A percentile compares a stretch with the other conserved stretches of the same genome.
phyloP scores from a whole-genome alignment of 2,888 invertebrate genomes.

The Pteria penguin region DNA sequence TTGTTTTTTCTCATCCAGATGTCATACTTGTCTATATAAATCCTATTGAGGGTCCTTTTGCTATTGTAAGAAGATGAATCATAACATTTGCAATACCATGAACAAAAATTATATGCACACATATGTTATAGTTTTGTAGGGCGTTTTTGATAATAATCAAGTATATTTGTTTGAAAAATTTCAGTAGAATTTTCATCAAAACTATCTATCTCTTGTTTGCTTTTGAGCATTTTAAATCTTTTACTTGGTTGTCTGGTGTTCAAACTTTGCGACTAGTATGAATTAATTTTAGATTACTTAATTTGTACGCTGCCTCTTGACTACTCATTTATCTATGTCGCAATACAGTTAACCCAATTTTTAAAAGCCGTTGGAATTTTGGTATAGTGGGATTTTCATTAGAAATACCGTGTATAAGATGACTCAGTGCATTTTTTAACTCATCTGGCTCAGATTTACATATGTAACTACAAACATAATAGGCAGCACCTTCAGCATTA shows the following conservation, averaged over 20 bases:
- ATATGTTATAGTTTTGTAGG: neutral
- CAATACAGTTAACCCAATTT: constrained; percentile 16
- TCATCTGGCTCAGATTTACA: constrained; percentile 49
- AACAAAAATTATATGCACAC: neutral
- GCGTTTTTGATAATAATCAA: constrained; percentile 11
- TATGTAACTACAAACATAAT: constrained; percentile 47
- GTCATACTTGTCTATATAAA: constrained; percentile 26
- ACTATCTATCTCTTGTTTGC: neutral
- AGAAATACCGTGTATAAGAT: constrained; percentile 8
- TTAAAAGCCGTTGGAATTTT: constrained; percentile 4
- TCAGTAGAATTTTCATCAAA: neutral
- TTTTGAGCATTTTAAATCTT: neutral
- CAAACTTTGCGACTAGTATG: neutral
- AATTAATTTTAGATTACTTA: constrained; percentile 2
- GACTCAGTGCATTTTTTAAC: constrained; percentile 31
- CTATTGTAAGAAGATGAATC: too few species aligned
- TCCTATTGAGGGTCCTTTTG: neutral
- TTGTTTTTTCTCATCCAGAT: constrained; percentile 29
- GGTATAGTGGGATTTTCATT: constrained; percentile 19
- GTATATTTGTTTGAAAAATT: constrained; percentile 1
- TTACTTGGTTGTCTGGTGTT: neutral
- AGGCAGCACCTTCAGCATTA: constrained; percentile 48
- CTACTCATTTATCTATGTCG: constrained; percentile 12
- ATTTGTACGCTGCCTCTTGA: constrained; percentile 16
- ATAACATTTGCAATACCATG: neutral